Evolutionary conservation across 2,888 invertebrate genomes (phyloP).

Genomic region (Gymnosoma rotundatum): DNA sequence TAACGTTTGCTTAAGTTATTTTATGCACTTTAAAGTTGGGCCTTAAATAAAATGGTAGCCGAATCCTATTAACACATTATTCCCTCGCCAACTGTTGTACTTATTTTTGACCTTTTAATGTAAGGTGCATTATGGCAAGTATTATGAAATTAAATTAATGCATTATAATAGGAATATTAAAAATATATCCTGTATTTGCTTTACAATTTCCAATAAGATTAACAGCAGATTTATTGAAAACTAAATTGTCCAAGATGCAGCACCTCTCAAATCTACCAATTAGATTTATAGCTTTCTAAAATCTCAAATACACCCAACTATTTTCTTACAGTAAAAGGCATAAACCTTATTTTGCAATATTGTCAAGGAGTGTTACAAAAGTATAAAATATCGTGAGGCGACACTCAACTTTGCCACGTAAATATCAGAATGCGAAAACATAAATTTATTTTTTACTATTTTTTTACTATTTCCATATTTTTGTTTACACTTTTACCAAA

Average conservation of each 20-base stretch:
- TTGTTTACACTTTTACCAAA: not conserved
- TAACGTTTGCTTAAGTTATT: no score
- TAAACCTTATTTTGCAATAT: conserved; percentile 23
- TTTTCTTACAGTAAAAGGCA: conserved; percentile 16
- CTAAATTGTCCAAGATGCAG: not conserved
- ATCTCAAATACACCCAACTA: not conserved
- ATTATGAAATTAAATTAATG: no score
- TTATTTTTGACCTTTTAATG: no score
- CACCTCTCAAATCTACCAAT: not conserved
- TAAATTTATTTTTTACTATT: conserved; percentile 36
- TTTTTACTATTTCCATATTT: not conserved
- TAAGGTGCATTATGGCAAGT: no score
- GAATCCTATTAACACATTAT: no score
- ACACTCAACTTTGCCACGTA: conserved; percentile 66
- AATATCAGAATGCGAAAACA: conserved; percentile 56
- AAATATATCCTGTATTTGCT: no score
- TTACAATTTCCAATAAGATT: not conserved
- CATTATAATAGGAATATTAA: no score
- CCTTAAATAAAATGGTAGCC: no score
- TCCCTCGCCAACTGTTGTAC: no score
- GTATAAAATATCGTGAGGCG: conserved; percentile 44
- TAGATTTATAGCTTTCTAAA: not conserved
- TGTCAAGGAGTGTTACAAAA: conserved; percentile 4
- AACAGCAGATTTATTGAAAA: not conserved
- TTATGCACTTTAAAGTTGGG: no score